Percentiles rank a stretch among this genome's conserved stretches.
Evolutionary conservation across 2,888 invertebrate species (phyloP).

Genomic region (Nephrotoma flavescens): DNA sequence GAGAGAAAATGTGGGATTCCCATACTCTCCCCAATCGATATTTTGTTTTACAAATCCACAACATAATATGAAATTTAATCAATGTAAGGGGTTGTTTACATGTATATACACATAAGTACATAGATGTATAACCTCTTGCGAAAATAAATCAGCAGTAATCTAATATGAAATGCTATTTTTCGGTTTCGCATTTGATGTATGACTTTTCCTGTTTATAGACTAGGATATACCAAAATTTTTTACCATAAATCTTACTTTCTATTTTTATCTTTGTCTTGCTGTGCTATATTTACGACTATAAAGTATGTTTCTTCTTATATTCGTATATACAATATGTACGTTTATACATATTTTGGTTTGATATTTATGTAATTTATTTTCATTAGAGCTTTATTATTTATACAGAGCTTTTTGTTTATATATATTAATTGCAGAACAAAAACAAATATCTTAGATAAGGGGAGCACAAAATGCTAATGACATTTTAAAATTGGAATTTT

Average conservation of each 20-base stretch:
- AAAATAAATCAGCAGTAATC: neutral
- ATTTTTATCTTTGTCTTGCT: neutral
- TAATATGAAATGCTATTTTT: neutral
- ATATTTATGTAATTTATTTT: neutral
- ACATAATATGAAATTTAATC: neutral
- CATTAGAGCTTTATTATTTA: neutral
- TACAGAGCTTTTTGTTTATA: neutral
- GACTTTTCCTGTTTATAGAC: neutral
- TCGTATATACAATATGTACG: no score
- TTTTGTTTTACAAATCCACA: neutral
- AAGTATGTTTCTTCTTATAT: neutral
- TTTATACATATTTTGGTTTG: neutral
- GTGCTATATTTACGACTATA: neutral
- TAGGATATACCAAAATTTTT: neutral
- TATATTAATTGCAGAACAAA: neutral
- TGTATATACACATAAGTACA: neutral
- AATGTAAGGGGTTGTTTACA: neutral
- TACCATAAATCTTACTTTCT: neutral
- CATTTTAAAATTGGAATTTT: neutral
- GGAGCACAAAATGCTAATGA: neutral
- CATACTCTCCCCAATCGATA: neutral
- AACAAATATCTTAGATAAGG: neutral
- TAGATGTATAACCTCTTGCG: neutral
- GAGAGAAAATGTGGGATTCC: neutral
- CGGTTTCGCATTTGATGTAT: neutral